Percentiles rank a stretch among this genome's conserved stretches.
phyloP scores from a whole-genome alignment of 2,797 vertebrate species.

The Triplophysa bombifrons region DNA sequence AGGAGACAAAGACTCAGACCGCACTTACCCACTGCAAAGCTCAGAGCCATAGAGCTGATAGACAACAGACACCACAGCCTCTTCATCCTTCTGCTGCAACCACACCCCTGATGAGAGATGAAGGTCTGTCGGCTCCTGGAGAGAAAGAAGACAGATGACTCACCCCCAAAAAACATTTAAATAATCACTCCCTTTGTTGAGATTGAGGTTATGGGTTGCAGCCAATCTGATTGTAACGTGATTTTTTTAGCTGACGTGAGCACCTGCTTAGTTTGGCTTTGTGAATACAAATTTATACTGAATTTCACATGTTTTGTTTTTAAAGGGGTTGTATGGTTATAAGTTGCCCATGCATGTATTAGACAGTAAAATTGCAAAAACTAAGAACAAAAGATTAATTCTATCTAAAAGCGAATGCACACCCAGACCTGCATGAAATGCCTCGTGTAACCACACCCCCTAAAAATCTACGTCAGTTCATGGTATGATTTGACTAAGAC shows the following conservation, averaged over 20 bases:
- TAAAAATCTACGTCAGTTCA: too few species aligned
- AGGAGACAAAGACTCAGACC: slow-evolving; percentile 5
- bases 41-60: slow-evolving; percentile 55
- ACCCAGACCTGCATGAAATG: too few species aligned
- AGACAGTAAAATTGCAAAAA: too few species aligned
- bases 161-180: neutral
- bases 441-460: too few species aligned
- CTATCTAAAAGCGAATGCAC: too few species aligned
- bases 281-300: neutral
- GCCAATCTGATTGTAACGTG: neutral
- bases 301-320: neutral
- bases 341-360: too few species aligned
- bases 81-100: slow-evolving; percentile 55
- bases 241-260: neutral
- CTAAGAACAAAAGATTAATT: too few species aligned
- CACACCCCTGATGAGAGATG: slow-evolving; percentile 27
- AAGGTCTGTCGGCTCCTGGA: slow-evolving; percentile 36
- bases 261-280: neutral
- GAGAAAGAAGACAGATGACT: slow-evolving; percentile 10
- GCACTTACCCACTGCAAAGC: slow-evolving; percentile 58
- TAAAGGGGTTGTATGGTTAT: neutral
- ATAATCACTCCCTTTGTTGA: slow-evolving; percentile 2
- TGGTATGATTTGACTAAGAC: too few species aligned
- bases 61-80: slow-evolving; percentile 53
- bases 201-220: neutral